A percentile compares a stretch with the other conserved stretches of the same genome.
phyloP scores from a whole-genome alignment of 2,888 invertebrate genomes.

The Griposia aprilina region DNA sequence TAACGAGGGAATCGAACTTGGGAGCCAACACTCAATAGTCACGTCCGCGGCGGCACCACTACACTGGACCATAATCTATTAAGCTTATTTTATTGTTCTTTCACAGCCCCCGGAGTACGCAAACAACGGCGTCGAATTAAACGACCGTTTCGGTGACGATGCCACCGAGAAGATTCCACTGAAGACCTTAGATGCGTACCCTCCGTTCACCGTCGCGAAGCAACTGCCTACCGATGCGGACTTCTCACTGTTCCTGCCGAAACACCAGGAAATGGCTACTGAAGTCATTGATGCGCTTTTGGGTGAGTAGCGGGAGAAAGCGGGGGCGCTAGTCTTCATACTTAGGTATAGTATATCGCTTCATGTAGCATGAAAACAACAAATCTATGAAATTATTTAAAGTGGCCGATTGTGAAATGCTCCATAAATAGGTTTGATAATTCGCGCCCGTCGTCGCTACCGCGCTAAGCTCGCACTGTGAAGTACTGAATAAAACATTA shows the following conservation, averaged over 20 bases:
- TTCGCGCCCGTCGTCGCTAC: too few relatives aligned
- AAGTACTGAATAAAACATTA: conserved; percentile 27
- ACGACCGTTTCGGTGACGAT: conserved; percentile 91
- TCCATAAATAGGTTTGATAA: background rate
- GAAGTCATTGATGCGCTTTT: conserved; percentile 93
- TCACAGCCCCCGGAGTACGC: conserved; percentile 85
- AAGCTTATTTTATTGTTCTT: background rate
- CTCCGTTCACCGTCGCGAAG: conserved; percentile 90
- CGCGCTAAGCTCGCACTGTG: background rate
- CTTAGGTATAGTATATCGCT: background rate
- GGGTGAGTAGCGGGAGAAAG: conserved; percentile 82
- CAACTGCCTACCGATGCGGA: conserved; percentile 91
- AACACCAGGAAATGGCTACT: conserved; percentile 93
- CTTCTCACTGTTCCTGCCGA: conserved; percentile 94
- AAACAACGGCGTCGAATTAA: conserved; percentile 90
- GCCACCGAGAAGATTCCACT: conserved; percentile 89
- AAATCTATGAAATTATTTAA: background rate
- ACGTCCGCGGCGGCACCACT: background rate
- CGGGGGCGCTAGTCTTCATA: background rate
- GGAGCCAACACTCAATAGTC: background rate
- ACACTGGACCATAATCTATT: background rate
- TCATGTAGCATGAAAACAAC: background rate
- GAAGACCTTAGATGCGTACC: conserved; percentile 87
- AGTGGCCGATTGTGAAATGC: background rate
- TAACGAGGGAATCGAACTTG: background rate